Base-by-base conservation (phyloP, 1,140 invertebrate species). In the Cydia pomonella region DNA sequence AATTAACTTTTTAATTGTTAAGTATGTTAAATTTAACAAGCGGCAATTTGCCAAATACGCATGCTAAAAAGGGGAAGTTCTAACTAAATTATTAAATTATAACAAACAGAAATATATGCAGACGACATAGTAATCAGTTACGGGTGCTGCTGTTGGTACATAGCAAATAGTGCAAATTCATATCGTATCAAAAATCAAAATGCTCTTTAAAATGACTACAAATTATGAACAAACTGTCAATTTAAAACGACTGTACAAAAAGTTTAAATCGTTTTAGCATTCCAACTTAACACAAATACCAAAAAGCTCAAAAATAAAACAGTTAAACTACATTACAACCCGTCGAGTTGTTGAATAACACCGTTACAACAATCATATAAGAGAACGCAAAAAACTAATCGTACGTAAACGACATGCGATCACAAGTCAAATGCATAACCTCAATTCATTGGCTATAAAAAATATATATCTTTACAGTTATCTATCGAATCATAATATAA, bases 381-480 rank as follows among this genome's bases (percentile, higher is more conserved):
- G 29, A 41, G 64, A 69, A 18, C 27, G 75, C 53, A 77, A 83
- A 80, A 83, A 83, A 83, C 74, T 76, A 63, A 69, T 75, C 77
- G 79, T 76, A 69, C 64, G 64, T 69, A 69, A 69, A 33, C 64
- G 64, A 41, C 64, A 69, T 38, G 64, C 64, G 33, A 86, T 84
- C 82, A 84, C 87, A 82, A 89, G 87, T 90, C 87, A 86, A 88
- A 89, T 81, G 83, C 83, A 84, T 86, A 88, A 85, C 86, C 84
- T 78, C 83, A 79, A 84, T 89, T 81, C 82, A 72, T 75, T 66
- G 64, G 80, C 75, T 86, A 92, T 89, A 90, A 89, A 89, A 90
- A 90, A 88, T 87, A 72, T 72, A 72, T 50, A 84, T 85, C 73
- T 87, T 81, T 87, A 92, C 90, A 90, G 90, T 90, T 92, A 92